Percentiles rank a stretch among this genome's conserved stretches.
phyloP scores from a whole-genome alignment of 2,888 invertebrate genomes.

The Tenthredo mesomela region DNA sequence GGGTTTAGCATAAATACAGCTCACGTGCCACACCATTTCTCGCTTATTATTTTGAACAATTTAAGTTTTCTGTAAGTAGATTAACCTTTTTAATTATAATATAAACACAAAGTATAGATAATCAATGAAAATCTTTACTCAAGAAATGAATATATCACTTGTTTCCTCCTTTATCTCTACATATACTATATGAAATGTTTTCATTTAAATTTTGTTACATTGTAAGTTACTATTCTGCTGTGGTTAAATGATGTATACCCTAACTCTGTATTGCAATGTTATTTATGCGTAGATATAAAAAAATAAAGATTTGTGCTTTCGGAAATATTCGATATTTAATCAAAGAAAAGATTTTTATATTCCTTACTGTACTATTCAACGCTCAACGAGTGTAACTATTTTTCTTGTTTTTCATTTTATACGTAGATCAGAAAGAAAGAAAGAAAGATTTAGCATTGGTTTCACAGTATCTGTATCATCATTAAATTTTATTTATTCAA shows the following conservation, averaged over 20 bases:
- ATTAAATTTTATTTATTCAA: background rate
- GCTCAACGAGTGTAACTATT: background rate
- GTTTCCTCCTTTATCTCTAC: slow-evolving; percentile 15
- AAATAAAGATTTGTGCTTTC: slow-evolving; percentile 67
- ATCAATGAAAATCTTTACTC: slow-evolving; percentile 22
- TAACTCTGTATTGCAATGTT: slow-evolving; percentile 63
- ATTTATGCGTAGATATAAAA: slow-evolving; percentile 63
- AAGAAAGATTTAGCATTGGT: background rate
- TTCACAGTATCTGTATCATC: background rate
- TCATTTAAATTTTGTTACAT: slow-evolving; percentile 47
- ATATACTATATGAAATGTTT: slow-evolving; percentile 38
- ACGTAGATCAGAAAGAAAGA: no score
- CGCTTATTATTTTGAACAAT: slow-evolving; percentile 30
- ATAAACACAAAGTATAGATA: slow-evolving; percentile 33
- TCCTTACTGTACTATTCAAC: background rate
- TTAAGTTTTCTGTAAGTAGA: slow-evolving; percentile 51
- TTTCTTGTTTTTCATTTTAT: background rate
- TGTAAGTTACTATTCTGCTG: slow-evolving; percentile 51
- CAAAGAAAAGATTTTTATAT: background rate
- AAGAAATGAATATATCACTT: slow-evolving; percentile 34
- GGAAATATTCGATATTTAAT: background rate
- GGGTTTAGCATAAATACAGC: slow-evolving; percentile 70
- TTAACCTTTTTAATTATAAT: slow-evolving; percentile 42
- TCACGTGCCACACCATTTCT: slow-evolving; percentile 41
- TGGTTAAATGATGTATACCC: slow-evolving; percentile 57